Percentiles rank a stretch among this genome's conserved stretches.
These are phyloP conservation scores for Istiophorus platypterus DNA, from an alignment of 2,113 vertebrate species.

Conservation along the genomic window DNA sequence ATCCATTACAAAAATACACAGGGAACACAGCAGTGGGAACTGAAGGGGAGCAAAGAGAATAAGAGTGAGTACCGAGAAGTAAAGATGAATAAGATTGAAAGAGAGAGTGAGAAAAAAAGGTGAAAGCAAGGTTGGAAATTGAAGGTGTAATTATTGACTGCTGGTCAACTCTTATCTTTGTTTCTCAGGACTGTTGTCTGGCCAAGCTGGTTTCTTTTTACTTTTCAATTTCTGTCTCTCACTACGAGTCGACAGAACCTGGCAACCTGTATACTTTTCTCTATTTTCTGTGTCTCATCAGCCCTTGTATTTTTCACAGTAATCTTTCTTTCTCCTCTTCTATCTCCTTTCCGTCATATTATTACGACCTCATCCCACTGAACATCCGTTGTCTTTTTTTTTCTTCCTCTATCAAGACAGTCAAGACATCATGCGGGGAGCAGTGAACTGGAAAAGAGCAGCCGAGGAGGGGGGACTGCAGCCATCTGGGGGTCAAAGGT, in stretches of 20 bases:
- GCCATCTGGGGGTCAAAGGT: constrained; percentile 74
- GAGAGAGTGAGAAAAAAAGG: constrained; percentile 40
- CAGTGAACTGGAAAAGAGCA: constrained; percentile 72
- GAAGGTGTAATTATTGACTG: constrained; percentile 80
- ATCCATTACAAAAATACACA: constrained; percentile 34
- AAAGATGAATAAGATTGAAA: constrained; percentile 52
- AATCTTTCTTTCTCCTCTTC: constrained; percentile 29
- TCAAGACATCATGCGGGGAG: constrained; percentile 56
- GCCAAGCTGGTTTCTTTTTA: constrained; percentile 38
- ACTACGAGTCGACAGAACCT: constrained; percentile 54
- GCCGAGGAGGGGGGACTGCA: constrained; percentile 35
- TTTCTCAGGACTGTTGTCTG: constrained; percentile 76
- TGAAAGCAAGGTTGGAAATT: constrained; percentile 66
- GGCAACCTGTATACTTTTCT: constrained; percentile 52
- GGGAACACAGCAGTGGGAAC: constrained; percentile 4
- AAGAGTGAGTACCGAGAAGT: constrained; percentile 25
- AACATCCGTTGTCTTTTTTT: constrained; percentile 22
- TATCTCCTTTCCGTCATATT: constrained; percentile 48
- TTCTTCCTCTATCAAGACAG: constrained; percentile 30
- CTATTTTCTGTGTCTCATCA: constrained; percentile 5
- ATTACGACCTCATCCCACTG: constrained; percentile 50
- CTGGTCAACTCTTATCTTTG: constrained; percentile 77
- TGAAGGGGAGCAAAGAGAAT: constrained; percentile 28
- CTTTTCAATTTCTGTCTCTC: constrained; percentile 58
- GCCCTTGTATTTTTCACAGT: constrained; percentile 22